These are phyloP conservation scores for Notoglanidium macrostoma DNA, from an alignment of 2,797 vertebrate genomes.

Conservation along the genomic window DNA sequence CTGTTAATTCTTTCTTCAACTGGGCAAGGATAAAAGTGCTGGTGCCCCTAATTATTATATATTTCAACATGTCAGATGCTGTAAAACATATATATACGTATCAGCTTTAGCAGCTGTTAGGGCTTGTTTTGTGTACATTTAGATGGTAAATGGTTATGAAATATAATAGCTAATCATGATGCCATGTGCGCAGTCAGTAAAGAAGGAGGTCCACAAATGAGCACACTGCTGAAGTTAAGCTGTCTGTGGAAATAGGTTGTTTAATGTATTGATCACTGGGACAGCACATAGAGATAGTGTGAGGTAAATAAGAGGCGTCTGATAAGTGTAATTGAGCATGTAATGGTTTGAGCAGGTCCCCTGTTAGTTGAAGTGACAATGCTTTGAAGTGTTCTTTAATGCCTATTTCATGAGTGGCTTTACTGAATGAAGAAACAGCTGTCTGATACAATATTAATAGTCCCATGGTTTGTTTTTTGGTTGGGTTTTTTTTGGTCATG, in stretches of 20 bases:
- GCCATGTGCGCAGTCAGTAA: not conserved
- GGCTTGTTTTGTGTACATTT: conserved; percentile 1
- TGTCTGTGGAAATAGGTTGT: conserved; percentile 17
- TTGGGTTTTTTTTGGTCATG: not conserved
- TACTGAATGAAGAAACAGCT: not conserved
- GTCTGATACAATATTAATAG: not conserved
- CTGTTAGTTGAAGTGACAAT: conserved; percentile 49
- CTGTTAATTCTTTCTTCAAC: not conserved
- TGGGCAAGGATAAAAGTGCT: not conserved
- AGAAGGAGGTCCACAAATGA: not conserved
- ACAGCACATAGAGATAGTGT: conserved; percentile 37
- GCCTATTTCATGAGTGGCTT: not conserved
- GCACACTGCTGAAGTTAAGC: not conserved
- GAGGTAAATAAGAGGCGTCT: conserved; percentile 44
- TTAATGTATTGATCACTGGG: conserved; percentile 36
- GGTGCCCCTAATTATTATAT: not conserved
- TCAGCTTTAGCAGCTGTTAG: not conserved
- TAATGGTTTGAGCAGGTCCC: conserved; percentile 49
- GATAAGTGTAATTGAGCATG: conserved; percentile 58
- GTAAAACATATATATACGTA: not conserved
- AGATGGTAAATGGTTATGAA: conserved; percentile 1
- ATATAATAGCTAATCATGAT: not conserved
- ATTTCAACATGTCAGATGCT: not conserved
- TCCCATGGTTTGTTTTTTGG: not conserved
- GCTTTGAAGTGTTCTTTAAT: conserved; percentile 31